Conservation (phyloP, 1,140 invertebrate genomes). For the Drosophila truncata region DNA sequence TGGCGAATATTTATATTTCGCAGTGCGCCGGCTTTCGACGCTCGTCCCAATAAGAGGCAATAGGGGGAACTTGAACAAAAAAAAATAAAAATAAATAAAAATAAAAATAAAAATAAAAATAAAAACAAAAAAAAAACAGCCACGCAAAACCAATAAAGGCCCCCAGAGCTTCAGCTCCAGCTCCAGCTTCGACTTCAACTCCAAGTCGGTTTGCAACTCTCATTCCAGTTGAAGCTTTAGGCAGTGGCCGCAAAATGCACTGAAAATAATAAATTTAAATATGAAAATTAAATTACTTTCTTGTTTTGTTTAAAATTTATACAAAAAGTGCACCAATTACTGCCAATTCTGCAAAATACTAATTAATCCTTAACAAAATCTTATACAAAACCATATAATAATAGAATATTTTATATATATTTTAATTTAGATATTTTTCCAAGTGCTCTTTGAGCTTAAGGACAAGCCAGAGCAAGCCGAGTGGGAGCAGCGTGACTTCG, state of each 20-base stretch:
- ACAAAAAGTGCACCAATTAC: neutral
- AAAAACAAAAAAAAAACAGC: slow-evolving; percentile 2
- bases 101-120: no score
- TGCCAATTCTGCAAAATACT: neutral
- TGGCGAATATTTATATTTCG: slow-evolving; percentile 82
- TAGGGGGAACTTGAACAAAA: neutral
- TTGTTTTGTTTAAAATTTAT: neutral
- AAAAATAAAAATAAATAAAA: neutral
- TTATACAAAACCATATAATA: neutral
- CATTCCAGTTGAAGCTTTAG: slow-evolving; percentile 24
- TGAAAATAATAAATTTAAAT: neutral
- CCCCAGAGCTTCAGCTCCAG: neutral
- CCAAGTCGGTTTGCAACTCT: slow-evolving; percentile 15
- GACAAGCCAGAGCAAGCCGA: neutral
- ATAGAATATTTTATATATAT: neutral
- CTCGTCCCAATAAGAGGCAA: slow-evolving; percentile 11
- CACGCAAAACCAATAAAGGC: slow-evolving; percentile 69
- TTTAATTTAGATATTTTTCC: neutral
- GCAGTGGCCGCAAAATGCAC: slow-evolving; percentile 22
- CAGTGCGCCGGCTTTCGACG: slow-evolving; percentile 48
- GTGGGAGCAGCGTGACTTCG: slow-evolving; percentile 25
- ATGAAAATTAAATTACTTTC: neutral
- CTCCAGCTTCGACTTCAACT: neutral
- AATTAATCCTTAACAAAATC: neutral
- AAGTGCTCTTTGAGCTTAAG: slow-evolving; percentile 1